A percentile compares a stretch with the other conserved stretches of the same genome.
phyloP scores from a whole-genome alignment of 2,113 vertebrate genomes.

The Meleagris gallopavo region DNA sequence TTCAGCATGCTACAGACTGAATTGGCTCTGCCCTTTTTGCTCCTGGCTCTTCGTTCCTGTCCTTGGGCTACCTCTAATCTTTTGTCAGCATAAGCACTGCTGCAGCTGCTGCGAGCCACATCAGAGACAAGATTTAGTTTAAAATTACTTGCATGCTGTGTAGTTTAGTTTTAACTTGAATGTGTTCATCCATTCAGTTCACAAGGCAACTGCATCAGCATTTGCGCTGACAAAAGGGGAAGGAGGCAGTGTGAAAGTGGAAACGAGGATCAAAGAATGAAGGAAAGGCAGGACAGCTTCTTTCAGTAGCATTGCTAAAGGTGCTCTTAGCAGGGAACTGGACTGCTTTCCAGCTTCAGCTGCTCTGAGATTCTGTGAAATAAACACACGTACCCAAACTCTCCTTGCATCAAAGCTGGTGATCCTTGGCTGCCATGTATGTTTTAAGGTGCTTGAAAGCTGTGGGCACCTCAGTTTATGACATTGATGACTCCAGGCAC shows the following conservation, averaged over 20 bases:
- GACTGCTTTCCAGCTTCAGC: neutral
- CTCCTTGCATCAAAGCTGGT: neutral
- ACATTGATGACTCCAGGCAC: neutral
- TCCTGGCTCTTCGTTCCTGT: neutral
- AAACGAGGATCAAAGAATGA: neutral
- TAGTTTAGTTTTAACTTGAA: neutral
- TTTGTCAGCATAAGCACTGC: neutral
- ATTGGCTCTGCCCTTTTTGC: neutral
- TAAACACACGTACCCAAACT: accelerated
- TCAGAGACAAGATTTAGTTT: neutral
- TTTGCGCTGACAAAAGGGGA: constrained; percentile 8
- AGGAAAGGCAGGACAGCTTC: neutral
- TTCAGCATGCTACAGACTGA: neutral
- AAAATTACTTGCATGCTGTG: neutral
- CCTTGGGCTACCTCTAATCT: neutral
- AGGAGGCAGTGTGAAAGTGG: neutral
- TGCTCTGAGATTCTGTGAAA: neutral
- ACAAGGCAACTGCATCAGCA: neutral
- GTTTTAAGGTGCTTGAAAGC: neutral
- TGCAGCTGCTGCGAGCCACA: neutral
- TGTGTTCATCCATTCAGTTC: neutral
- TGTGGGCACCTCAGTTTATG: neutral
- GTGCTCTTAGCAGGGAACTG: neutral
- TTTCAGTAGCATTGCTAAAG: neutral
- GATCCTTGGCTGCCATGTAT: neutral